Conservation (phyloP, 2,888 invertebrate genomes). For the Hypomecis atomaria region DNA sequence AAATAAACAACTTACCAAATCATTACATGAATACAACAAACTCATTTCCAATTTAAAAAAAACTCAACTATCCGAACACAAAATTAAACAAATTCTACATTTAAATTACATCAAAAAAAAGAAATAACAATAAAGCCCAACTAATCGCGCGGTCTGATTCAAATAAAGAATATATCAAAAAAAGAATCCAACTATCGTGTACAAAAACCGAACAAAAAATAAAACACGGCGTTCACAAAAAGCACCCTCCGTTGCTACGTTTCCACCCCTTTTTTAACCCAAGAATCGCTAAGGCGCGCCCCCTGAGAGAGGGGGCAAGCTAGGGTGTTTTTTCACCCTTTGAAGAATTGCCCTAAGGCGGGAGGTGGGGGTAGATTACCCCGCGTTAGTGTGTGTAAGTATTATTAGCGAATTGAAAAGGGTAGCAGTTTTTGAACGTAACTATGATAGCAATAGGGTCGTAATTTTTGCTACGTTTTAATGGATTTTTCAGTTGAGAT, state of each 20-base stretch:
- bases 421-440: conserved; percentile 75
- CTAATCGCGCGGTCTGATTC: background rate
- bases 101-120: background rate
- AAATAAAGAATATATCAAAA: conserved; percentile 1
- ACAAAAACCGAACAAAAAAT: conserved; percentile 63
- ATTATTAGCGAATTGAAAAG: conserved; percentile 79
- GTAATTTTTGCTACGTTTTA: conserved; percentile 39
- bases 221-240: conserved; percentile 48
- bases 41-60: background rate
- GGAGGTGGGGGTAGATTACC: conserved; percentile 62
- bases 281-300: conserved; percentile 82
- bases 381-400: conserved; percentile 68
- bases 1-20: background rate
- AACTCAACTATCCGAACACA: too few species aligned
- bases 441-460: conserved; percentile 46
- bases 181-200: conserved; percentile 33
- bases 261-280: conserved; percentile 83
- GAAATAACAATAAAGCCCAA: background rate
- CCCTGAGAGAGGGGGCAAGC: conserved; percentile 52
- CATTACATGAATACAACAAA: background rate
- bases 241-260: conserved; percentile 74
- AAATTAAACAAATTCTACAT: too few species aligned
- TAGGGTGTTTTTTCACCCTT: conserved; percentile 80
- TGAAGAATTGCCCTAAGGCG: conserved; percentile 83
- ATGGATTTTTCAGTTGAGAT: conserved; percentile 16